These are phyloP conservation scores for Lithophane semibrunnea DNA, from an alignment of 2,888 invertebrate species.

Conservation along the genomic window DNA sequence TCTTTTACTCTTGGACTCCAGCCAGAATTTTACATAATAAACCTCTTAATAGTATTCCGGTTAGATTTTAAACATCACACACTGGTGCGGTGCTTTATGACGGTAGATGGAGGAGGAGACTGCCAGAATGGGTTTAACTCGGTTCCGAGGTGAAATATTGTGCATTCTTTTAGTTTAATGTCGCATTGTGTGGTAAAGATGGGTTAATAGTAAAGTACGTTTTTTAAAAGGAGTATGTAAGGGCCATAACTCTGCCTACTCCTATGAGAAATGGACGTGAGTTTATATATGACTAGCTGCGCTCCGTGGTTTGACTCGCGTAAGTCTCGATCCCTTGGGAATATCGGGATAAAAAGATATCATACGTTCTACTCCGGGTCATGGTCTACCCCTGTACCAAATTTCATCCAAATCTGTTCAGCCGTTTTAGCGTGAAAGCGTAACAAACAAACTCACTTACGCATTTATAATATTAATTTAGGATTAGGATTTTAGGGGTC, in stretches of 20 bases:
- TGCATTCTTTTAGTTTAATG: conserved; percentile 46
- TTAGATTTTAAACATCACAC: conserved; percentile 71
- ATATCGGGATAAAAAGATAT: no score
- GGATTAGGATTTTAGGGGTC: no score
- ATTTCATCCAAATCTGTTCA: no score
- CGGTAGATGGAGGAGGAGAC: conserved; percentile 27
- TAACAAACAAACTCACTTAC: no score
- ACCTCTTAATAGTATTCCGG: conserved; percentile 73
- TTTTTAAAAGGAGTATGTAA: neutral
- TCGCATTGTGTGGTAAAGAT: conserved; percentile 10
- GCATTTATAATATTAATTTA: no score
- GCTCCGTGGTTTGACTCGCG: no score
- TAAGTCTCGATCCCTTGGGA: no score
- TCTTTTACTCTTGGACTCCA: conserved; percentile 68
- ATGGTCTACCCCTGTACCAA: no score
- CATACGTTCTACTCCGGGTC: no score
- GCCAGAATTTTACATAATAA: conserved; percentile 77
- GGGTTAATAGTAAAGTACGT: neutral
- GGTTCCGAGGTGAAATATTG: conserved; percentile 49
- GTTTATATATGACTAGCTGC: no score
- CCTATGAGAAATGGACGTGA: neutral
- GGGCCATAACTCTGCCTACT: neutral
- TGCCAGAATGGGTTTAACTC: conserved; percentile 54
- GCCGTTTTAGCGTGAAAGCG: no score
- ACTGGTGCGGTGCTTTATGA: conserved; percentile 53